Evolutionary conservation across 2,888 invertebrate genomes (phyloP), one percentile per base, ranked within the genome.

Genomic region (Pardosa pseudoannulata): DNA sequence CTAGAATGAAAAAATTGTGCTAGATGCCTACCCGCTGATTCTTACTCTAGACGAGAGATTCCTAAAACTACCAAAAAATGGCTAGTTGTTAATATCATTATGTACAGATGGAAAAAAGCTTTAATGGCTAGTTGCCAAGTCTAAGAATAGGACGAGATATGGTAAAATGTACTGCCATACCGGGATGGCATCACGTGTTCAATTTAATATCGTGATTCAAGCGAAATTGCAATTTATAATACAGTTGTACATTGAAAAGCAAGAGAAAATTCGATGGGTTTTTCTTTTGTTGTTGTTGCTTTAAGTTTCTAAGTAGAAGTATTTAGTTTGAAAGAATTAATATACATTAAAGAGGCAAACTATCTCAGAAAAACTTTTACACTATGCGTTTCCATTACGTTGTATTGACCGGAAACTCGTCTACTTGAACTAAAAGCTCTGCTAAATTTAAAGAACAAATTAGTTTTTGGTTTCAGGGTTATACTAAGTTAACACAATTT

Each of bases 1-100:
- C 83, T 85, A 85, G 28, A 73, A 65, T 85, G 83, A 32, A 85
- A 85, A n/a, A 85, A 85, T 16, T 65, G 76, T 85, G 78, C 83
- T 85, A 85, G 78, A 64, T 78, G 31, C 31, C 83, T 85, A 85
- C 36, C 72, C 72, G 83, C 83, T 73, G 65, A 56, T 23, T 16
- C 65, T 79, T 79, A 27, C 41, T 39, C 74, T 70, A 7, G 46
- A 78, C 68, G 78, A 78, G 72, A 85, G 28, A 78, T 71, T 62
- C 56, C 73, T 73, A 78, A 29, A 41, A 39, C 76, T 78, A 73
- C 56, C 76, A 85, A 85, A 56, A 83, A 85, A 73, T 83, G 78
- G 78, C 67, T 85, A 85, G 72, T 85, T 73, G 76, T 64, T 76
- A 50, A 19, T 78, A 73, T 70, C n/a, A 74, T 46, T 81, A 72